These are phyloP conservation scores for Cosmopolites sordidus DNA, from an alignment of 2,888 invertebrate species.

Conservation along the genomic window DNA sequence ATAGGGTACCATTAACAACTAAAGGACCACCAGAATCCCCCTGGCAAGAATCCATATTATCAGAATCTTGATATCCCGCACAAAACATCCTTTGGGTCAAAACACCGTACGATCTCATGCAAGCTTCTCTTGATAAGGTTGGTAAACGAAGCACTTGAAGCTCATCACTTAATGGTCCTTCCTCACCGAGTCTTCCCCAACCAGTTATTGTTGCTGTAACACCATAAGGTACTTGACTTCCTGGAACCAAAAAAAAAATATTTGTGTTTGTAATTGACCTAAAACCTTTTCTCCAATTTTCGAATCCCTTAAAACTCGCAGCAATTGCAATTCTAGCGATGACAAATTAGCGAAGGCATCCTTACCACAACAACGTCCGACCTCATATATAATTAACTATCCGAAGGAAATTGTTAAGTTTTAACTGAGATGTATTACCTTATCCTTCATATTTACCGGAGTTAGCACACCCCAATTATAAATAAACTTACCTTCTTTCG, in stretches of 20 bases:
- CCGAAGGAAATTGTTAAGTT: background rate
- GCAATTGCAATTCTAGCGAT: no score
- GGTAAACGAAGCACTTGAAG: background rate
- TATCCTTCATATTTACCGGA: background rate
- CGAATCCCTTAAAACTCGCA: no score
- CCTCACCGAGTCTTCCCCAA: background rate
- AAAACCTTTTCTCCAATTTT: no score
- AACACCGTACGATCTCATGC: background rate
- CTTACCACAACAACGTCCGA: no score
- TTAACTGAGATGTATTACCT: background rate
- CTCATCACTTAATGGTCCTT: background rate
- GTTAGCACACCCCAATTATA: background rate
- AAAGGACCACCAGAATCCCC: conserved; percentile 41
- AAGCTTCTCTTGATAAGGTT: background rate
- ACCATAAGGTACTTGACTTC: conserved; percentile 1
- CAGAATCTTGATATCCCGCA: background rate
- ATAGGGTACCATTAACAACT: conserved; percentile 29
- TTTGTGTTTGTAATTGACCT: no score
- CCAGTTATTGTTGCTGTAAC: background rate
- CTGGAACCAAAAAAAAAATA: background rate
- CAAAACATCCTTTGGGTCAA: conserved; percentile 1
- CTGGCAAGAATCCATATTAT: conserved; percentile 31
- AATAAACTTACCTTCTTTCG: conserved; percentile 1
- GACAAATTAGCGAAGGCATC: background rate
- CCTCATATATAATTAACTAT: no score